Base-by-base conservation (phyloP, 2,113 vertebrate species). In the Triplophysa dalaica region DNA sequence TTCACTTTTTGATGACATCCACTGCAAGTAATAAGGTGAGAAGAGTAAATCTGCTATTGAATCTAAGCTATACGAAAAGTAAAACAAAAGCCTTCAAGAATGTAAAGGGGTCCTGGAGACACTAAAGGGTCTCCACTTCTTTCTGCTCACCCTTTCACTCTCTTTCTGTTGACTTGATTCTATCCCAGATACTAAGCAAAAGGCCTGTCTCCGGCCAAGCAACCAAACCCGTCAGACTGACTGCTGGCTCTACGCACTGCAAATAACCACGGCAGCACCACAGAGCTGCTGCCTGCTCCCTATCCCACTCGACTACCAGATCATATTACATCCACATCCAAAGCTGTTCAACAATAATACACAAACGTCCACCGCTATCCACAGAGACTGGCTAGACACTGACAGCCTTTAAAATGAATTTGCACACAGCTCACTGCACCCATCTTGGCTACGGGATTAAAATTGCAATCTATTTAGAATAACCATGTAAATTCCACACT, bases 171-270 rank as follows among this genome's bases (percentile, higher is more conserved):
- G 24, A 24, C 24, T 24, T 24, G 87, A 90, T 78, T 88, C 83
- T 85, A 80, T 79, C 84, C 85, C 85, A 88, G 87, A 91, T 87
- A 86, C 81, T 82, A 83, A 88, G 89, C 88, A 91, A 92, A 92
- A 92, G 90, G 90, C 82, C 86, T 68, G 82, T 45, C 48, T 89
- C 89, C 83, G 77, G 4, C 74, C 67, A 68, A 60, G 29, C 9
- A 60, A 64, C 83, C 60, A 70, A 84, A 73, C 85, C 88, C 86
- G 58, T 72, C 85, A 83, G 81, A 79, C 88, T 85, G 90, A 93
- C 91, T 93, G 92, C 91, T 92, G 91, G 90, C 89, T 89, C 86
- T 77, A 65, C 89, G 87, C 87, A 88, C 83, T 86, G 87, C 84
- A 88, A 91, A 91, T 87, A 88, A 92, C 90, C 91, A 92, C 90